Conservation (phyloP, 2,888 invertebrate species). For the Platypus cylindrus region DNA sequence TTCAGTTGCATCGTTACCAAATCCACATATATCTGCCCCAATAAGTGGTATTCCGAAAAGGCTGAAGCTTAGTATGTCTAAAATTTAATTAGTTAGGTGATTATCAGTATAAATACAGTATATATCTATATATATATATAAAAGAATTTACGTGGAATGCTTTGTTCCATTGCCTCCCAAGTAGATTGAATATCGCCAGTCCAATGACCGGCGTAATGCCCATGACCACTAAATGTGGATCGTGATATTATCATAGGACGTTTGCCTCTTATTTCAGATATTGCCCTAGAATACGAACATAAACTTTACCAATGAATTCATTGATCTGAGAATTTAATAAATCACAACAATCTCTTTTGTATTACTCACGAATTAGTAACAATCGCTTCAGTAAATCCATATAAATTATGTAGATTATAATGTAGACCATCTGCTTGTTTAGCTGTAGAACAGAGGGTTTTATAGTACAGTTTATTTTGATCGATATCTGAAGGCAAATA, state of each 20-base stretch:
- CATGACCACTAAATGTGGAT: slow-evolving; percentile 64
- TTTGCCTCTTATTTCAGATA: slow-evolving; percentile 50
- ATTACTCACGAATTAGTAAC: slow-evolving; percentile 57
- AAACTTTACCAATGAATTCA: not conserved
- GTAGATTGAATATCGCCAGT: slow-evolving; percentile 66
- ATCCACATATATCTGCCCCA: slow-evolving; percentile 81
- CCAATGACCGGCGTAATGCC: slow-evolving; percentile 69
- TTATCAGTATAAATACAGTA: too few relatives aligned
- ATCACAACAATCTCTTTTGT: not conserved
- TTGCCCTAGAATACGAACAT: slow-evolving; percentile 41
- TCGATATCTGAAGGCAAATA: slow-evolving; percentile 52
- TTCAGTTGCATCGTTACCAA: slow-evolving; percentile 58
- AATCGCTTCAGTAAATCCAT: slow-evolving; percentile 61
- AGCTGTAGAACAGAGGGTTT: slow-evolving; percentile 74
- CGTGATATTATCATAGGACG: slow-evolving; percentile 70
- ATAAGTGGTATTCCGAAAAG: slow-evolving; percentile 71
- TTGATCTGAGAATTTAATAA: not conserved
- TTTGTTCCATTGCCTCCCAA: slow-evolving; percentile 66
- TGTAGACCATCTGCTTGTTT: slow-evolving; percentile 54
- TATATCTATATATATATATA: too few relatives aligned
- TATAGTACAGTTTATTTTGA: slow-evolving; percentile 46
- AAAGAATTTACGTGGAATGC: slow-evolving; percentile 59
- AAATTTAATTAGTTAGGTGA: not conserved
- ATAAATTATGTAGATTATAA: slow-evolving; percentile 68
- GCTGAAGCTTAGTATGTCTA: slow-evolving; percentile 58